A percentile compares a stretch with the other conserved stretches of the same genome.
Evolutionary conservation across 1,140 invertebrate species (phyloP).

Genomic region (Globodera rostochiensis): DNA sequence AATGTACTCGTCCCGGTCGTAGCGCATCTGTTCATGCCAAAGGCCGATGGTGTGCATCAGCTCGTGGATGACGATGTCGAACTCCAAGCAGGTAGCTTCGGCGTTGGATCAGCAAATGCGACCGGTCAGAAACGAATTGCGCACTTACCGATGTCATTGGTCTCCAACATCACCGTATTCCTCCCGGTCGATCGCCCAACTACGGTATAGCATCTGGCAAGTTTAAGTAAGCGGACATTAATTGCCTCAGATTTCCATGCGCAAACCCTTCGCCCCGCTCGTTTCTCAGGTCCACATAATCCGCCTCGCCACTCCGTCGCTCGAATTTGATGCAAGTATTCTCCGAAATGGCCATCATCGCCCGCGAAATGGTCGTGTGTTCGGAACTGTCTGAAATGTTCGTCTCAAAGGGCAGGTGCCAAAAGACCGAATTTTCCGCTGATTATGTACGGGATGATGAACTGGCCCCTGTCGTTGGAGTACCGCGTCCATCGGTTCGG

Average conservation of each 20-base stretch:
- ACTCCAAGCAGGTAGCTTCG: conserved; percentile 50
- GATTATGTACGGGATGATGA: conserved; percentile 41
- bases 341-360: conserved; percentile 37
- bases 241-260: not conserved
- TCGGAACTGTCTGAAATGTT: conserved; percentile 33
- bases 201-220: conserved; percentile 39
- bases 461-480: conserved; percentile 31
- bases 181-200: conserved; percentile 37
- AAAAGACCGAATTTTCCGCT: conserved; percentile 37
- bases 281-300: conserved; percentile 42
- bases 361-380: conserved; percentile 28
- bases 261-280: conserved; percentile 35
- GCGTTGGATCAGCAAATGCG: not conserved
- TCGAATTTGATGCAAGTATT: conserved; percentile 38
- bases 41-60: conserved; percentile 55
- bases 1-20: conserved; percentile 43
- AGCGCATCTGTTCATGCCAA: conserved; percentile 60
- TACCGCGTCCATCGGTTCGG: conserved; percentile 37
- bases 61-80: conserved; percentile 56
- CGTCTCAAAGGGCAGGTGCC: not conserved
- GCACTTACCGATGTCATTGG: conserved; percentile 37
- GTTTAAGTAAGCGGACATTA: not conserved
- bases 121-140: not conserved
- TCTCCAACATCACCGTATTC: conserved; percentile 45
- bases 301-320: conserved; percentile 31